A percentile compares a stretch with the other conserved stretches of the same genome.
These are phyloP conservation scores for Columba janthina DNA, from an alignment of 2,113 vertebrate species.

Conservation along the genomic window DNA sequence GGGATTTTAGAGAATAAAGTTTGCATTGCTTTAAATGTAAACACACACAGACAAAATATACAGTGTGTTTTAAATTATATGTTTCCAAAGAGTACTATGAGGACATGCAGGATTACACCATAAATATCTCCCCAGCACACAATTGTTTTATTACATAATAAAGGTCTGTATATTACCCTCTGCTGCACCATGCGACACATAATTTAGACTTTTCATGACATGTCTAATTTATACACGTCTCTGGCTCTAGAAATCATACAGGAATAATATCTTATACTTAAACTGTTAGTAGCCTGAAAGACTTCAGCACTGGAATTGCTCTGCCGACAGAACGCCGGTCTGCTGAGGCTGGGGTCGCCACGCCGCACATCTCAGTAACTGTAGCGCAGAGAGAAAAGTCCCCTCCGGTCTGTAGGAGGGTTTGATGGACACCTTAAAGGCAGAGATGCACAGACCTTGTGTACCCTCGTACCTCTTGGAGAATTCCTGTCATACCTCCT, in stretches of 20 bases:
- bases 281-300: neutral
- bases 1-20: conserved; percentile 44
- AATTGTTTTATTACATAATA: conserved; percentile 71
- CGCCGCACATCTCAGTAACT: neutral
- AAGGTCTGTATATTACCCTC: conserved; percentile 60
- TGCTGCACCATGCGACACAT: neutral
- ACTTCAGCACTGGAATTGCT: neutral
- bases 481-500: neutral
- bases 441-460: neutral
- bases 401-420: neutral
- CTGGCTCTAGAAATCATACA: conserved; percentile 28
- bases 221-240: conserved; percentile 30
- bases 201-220: conserved; percentile 53
- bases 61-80: conserved; percentile 61
- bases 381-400: neutral
- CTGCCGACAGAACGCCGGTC: neutral
- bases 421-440: neutral
- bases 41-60: conserved; percentile 59
- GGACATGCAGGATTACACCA: conserved; percentile 34
- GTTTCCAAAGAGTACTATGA: conserved; percentile 57
- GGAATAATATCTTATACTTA: neutral
- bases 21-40: conserved; percentile 54
- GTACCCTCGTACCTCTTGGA: neutral
- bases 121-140: conserved; percentile 61
- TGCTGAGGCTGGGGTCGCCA: neutral